Percentiles rank a stretch among this genome's conserved stretches.
Evolutionary conservation across 2,113 vertebrate species (phyloP).

Genomic region (Electrona antarctica): DNA sequence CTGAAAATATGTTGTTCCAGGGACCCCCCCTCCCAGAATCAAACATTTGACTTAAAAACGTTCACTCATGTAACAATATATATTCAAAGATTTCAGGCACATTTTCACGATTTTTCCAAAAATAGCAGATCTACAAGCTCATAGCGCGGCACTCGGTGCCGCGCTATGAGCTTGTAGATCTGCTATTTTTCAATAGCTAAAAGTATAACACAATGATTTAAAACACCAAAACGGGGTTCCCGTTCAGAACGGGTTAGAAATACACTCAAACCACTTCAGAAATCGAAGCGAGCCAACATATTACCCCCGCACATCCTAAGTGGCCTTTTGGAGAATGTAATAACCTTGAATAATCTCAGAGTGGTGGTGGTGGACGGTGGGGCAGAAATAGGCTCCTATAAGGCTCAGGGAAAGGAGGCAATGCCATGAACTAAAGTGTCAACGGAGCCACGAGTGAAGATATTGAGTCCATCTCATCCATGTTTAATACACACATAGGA

Average conservation of each 20-base stretch:
- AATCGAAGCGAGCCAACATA: slow-evolving; percentile 56
- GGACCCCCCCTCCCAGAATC: too few relatives aligned
- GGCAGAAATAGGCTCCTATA: slow-evolving; percentile 12
- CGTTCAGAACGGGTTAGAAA: slow-evolving; percentile 29
- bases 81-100: too few relatives aligned
- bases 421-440: slow-evolving; percentile 38
- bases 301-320: slow-evolving; percentile 57
- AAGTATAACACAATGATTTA: too few relatives aligned
- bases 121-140: too few relatives aligned
- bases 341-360: slow-evolving; percentile 69
- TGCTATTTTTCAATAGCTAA: too few relatives aligned
- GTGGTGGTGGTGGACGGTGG: not conserved
- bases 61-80: too few relatives aligned
- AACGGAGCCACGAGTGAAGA: slow-evolving; percentile 55
- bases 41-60: too few relatives aligned
- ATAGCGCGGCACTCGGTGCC: too few relatives aligned
- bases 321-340: slow-evolving; percentile 62
- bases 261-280: slow-evolving; percentile 53
- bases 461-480: slow-evolving; percentile 69
- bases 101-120: too few relatives aligned
- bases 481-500: slow-evolving; percentile 69
- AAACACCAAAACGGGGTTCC: too few relatives aligned
- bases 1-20: too few relatives aligned
- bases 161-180: too few relatives aligned
- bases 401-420: not conserved